Base-by-base conservation (phyloP, 2,113 vertebrate genomes). In the Coregonus clupeaformis region DNA sequence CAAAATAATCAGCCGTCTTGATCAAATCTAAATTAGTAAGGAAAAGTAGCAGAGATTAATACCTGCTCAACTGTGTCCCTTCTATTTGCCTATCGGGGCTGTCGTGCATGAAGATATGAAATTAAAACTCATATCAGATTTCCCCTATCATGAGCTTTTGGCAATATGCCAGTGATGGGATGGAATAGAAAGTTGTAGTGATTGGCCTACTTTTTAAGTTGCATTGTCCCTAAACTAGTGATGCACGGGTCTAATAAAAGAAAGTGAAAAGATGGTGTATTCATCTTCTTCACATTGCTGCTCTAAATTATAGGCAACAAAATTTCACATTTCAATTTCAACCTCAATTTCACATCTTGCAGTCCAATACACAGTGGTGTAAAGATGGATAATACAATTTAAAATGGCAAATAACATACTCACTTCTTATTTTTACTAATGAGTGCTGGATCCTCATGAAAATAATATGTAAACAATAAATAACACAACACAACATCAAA, bases 31-130 rank as follows among this genome's bases (percentile, higher is more conserved):
- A 76, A 76, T 73, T 62, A 68, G 68, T 68, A 13, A 0, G 13
- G 68, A 59, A 45, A 27, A 75, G 63, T 59, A 49, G 18, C 70
- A 65, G 69, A 73, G 73, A 86, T 80, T 68, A 83, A 80, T 78
- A 81, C 77, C 81, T 81, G 82, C 70, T 86, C 83, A 68, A 72
- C 80, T 82, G 75, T 78, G 79, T 78, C 77, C 72, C 67, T 69
- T 71, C 63, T 30, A 16, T 75, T 45, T 84, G 49, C 73, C 80
- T 68, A 82, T 85, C 77, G 72, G 72, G 64, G 2, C 11, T 16
- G 16, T 45, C 30, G 3, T 45, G 22, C 60, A 11, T 29, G 16
- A 71, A 72, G 42, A 76, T 76, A 68, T 76, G 68, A 42, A 68
- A 65, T 67, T 16, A 72, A 11, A 66, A 49, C n/a, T n/a, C 32